These are phyloP conservation scores for Megathymus violae DNA, from an alignment of 1,140 invertebrate genomes.

Conservation along the genomic window DNA sequence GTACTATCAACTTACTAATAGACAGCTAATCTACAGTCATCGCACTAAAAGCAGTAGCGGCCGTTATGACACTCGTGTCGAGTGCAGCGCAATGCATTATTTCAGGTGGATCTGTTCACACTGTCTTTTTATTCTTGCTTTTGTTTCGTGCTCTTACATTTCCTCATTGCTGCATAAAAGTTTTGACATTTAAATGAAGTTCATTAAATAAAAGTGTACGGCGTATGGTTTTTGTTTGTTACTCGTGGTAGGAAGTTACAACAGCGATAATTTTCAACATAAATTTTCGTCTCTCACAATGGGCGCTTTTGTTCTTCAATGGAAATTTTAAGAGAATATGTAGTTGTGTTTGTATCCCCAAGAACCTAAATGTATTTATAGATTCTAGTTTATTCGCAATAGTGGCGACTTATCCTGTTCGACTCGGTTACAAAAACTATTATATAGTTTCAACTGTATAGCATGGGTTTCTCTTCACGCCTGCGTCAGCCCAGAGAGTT, in stretches of 20 bases:
- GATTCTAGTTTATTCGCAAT: no score
- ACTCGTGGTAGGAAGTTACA: neutral
- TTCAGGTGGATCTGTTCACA: neutral
- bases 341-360: no score
- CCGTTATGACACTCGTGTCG: neutral
- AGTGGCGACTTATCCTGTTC: no score
- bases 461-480: no score
- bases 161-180: slow-evolving; percentile 7
- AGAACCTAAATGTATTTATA: no score
- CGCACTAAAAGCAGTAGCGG: neutral
- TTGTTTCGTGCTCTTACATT: slow-evolving; percentile 4
- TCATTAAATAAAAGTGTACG: neutral
- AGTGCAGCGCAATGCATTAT: neutral
- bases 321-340: no score
- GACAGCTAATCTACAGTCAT: neutral
- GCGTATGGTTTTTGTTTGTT: neutral
- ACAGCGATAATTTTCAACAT: neutral
- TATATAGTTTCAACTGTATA: no score
- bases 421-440: no score
- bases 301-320: neutral
- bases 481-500: no score
- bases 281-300: neutral
- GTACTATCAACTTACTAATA: neutral
- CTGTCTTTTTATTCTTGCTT: neutral
- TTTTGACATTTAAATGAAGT: slow-evolving; percentile 14